phyloP scores from a whole-genome alignment of 2,888 invertebrate species.

The Dasysyrphus tricinctus region DNA sequence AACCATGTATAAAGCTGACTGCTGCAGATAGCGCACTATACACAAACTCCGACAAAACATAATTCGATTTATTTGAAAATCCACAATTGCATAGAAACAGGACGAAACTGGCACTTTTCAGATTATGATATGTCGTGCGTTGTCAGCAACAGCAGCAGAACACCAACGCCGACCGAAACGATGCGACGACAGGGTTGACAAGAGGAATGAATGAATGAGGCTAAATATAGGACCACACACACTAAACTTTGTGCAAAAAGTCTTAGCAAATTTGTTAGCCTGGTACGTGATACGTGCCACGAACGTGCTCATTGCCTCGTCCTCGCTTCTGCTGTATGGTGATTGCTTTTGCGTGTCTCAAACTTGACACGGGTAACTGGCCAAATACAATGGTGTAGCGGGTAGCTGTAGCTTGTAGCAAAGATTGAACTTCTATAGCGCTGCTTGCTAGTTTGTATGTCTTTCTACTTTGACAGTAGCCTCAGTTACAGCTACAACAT shows the following conservation, averaged over 20 bases:
- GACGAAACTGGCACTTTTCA: conserved; percentile 17
- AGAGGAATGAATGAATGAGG: conserved; percentile 19
- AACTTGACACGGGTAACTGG: conserved; percentile 38
- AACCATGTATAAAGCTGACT: conserved; percentile 20
- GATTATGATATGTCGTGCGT: conserved; percentile 10
- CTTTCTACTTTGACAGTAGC: no score
- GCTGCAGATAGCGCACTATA: conserved; percentile 42
- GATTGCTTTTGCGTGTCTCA: conserved; percentile 61
- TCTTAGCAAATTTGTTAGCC: conserved; percentile 39
- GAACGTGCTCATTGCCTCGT: conserved; percentile 49
- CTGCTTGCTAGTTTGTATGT: no score
- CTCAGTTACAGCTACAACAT: no score
- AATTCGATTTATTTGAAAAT: conserved; percentile 67
- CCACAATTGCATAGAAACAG: conserved; percentile 34
- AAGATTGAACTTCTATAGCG: no score
- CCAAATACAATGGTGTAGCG: no score
- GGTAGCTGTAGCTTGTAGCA: no score
- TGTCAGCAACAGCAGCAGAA: conserved; percentile 7
- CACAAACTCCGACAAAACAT: conserved; percentile 26
- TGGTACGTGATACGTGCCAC: conserved; percentile 56
- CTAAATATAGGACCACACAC: conserved; percentile 44
- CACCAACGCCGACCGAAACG: no score
- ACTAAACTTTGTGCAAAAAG: conserved; percentile 47
- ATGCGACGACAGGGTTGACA: neutral
- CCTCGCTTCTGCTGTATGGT: conserved; percentile 34